Evolutionary conservation across 2,888 invertebrate species (phyloP), one percentile per base, ranked within the genome.

Genomic region (Parasteatoda lunata): DNA sequence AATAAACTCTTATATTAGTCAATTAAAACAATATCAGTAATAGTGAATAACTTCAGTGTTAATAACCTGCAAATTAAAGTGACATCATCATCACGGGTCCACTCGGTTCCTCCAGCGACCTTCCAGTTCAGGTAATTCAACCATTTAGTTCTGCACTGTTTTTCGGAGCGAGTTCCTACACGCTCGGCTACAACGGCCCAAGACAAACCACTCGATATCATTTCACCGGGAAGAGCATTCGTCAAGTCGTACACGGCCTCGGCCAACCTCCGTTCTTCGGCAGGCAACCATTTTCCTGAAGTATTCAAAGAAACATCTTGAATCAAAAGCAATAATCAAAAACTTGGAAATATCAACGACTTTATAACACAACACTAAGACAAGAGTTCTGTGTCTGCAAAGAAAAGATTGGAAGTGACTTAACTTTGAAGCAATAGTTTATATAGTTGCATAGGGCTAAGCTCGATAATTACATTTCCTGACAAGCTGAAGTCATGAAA

Each of bases 131-230:
- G 91, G 89, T 92, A 92, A 90, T 93, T 93, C 47, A 93, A 91
- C 93, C 93, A 93, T 89, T 93, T 93, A n/a, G 93, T 92, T 8
- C 93, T 91, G 89, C 93, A 93, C 90, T 93, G 93, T 88, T 93
- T 93, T 90, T 93, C 93, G 8, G 92, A 92, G 54, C 93, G 89
- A 4, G 92, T 92, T 7, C 91, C 91, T 5, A 93, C 93, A 79
- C 90, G 90, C 80, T 92, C 91, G 4, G 93, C 92, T 0, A 93
- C 92, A 8, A 89, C 89, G 4, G 92, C 91, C 93, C 93, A 93
- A 4, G 92, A 92, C 69, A 93, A 90, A 7, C 92, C 92, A 78
- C 90, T 90, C 0, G 92, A 92, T 4, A 93, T 91, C 90, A 91
- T 91, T 86, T 92, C 92, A 70, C 92, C 92, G 72, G 91, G 92